Evolutionary conservation across 2,888 invertebrate genomes (phyloP).

Genomic region (Agriopis aurantiaria): DNA sequence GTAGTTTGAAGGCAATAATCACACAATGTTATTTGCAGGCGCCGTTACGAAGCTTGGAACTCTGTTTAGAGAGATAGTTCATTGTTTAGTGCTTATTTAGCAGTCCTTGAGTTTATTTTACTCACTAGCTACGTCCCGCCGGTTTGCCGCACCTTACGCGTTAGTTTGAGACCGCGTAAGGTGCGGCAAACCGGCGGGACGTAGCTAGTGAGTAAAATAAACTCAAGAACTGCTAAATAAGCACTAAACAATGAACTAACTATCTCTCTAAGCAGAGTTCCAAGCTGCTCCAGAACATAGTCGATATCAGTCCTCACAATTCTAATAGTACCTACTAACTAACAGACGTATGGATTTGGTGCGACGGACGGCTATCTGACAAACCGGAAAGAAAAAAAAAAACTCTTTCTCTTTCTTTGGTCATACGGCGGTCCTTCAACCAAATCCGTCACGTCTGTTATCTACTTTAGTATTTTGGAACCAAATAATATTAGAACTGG

Average conservation of each 20-base stretch:
- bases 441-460: too few relatives aligned
- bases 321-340: too few relatives aligned
- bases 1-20: constrained; percentile 45
- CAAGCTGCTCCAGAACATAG: not conserved
- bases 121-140: not conserved
- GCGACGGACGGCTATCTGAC: too few relatives aligned
- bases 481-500: too few relatives aligned
- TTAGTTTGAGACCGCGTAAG: too few relatives aligned
- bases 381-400: too few relatives aligned
- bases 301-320: too few relatives aligned
- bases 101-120: not conserved
- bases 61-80: not conserved
- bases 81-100: constrained; percentile 7
- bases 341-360: too few relatives aligned
- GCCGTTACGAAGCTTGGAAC: not conserved
- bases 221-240: constrained; percentile 2
- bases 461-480: too few relatives aligned
- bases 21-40: constrained; percentile 22
- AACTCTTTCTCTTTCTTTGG: too few relatives aligned
- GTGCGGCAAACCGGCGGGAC: not conserved
- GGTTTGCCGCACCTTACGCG: too few relatives aligned
- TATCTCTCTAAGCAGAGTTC: not conserved
- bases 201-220: not conserved
- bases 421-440: too few relatives aligned
- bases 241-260: not conserved